Evolutionary conservation across 2,113 vertebrate genomes (phyloP), one percentile per base, ranked within the genome.

Genomic region (Natator depressus): DNA sequence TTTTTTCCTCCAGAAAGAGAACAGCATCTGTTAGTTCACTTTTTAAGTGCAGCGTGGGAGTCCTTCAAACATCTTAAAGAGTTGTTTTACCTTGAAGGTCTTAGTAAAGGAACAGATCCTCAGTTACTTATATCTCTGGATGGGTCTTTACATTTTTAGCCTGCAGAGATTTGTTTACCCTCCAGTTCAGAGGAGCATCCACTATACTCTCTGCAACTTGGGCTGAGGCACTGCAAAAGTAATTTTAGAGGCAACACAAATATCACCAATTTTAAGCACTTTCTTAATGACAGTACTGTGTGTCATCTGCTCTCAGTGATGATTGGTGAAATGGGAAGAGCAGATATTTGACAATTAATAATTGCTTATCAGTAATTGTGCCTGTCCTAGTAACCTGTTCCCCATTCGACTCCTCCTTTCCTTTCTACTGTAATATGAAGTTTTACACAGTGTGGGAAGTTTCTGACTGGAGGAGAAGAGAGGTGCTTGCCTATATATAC

Each of bases 11-110:
- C 25, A 95, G 95, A 92, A 89, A 82, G 95, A 94, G 87, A 89
- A 89, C 85, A 94, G 93, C 90, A 80, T 94, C 96, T 96, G 94
- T 96, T 91, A 93, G 87, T 46, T 85, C 42, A 49, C 59, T 65
- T 95, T 83, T 89, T 76, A 91, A 87, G 75, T 90, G 89, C 50
- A 13, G 9, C 75, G 59, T 90, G 72, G 92, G 65, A 91, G 29
- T 93, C 92, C 93, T 89, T 88, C 94, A 95, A 94, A 65, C 91
- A 84, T 93, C 91, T 88, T 80, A 59, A 93, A 91, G 83, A 72
- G 65, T 47, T 95, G 90, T 20, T 95, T 95, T 96, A 84, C 75
- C 53, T 93, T 96, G 87, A 57, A 57, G 87, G 80, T 84, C 91
- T 86, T 82, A 88, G 87, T 20, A 90, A 89, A 93, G 62, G 80